phyloP scores from a whole-genome alignment of 2,113 vertebrate species.

The Amphiprion ocellaris region DNA sequence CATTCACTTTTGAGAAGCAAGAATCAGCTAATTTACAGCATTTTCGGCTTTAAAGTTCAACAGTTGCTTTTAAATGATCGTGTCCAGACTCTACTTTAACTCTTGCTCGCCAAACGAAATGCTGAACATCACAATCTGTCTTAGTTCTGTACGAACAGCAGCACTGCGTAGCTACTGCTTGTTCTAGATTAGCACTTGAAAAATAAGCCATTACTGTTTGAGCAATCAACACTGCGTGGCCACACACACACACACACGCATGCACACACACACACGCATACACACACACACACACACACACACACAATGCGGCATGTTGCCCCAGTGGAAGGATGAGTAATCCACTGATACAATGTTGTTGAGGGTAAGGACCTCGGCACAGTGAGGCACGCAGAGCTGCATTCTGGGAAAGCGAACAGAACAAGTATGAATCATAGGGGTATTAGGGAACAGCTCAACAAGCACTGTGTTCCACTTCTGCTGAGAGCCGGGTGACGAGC shows the following conservation, averaged over 20 bases:
- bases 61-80: no score
- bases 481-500: constrained; percentile 59
- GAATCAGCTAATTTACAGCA: no score
- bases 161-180: constrained; percentile 16
- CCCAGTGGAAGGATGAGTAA: constrained; percentile 74
- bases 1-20: no score
- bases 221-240: constrained; percentile 14
- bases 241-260: no score
- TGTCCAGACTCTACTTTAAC: constrained; percentile 6
- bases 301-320: constrained; percentile 43
- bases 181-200: constrained; percentile 41
- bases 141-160: constrained; percentile 17
- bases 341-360: constrained; percentile 67
- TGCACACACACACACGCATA: no score
- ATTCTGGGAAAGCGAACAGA: constrained; percentile 78
- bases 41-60: no score
- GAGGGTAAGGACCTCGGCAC: constrained; percentile 64
- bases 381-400: constrained; percentile 62
- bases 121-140: constrained; percentile 11
- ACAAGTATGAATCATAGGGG: constrained; percentile 76
- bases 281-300: constrained; percentile 24
- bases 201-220: constrained; percentile 60
- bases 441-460: constrained; percentile 72
- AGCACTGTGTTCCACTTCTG: constrained; percentile 68
- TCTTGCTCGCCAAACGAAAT: constrained; percentile 23